phyloP scores from a whole-genome alignment of 23 tunicate species.

The Oikopleura vanhoeffeni region DNA sequence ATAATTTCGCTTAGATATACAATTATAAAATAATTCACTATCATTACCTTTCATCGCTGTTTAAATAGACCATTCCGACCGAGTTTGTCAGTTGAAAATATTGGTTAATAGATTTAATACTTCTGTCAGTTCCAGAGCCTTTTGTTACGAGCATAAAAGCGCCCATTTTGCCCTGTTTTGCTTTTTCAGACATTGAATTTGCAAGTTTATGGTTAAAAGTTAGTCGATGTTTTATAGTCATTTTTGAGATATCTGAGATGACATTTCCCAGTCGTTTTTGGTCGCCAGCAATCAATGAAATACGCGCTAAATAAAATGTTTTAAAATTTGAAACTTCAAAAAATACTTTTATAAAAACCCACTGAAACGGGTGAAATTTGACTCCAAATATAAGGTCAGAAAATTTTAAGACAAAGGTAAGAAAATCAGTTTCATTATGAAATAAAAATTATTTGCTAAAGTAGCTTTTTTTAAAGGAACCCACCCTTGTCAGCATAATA shows the following conservation, averaged over 20 bases:
- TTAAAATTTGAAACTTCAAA: no score
- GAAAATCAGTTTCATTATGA: no score
- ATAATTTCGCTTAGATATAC: no score
- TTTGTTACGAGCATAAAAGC: not conserved
- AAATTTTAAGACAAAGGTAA: no score
- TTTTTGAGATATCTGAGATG: not conserved
- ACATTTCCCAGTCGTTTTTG: not conserved
- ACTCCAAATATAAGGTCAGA: no score
- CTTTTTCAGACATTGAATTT: slow-evolving; percentile 13
- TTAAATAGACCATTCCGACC: not conserved
- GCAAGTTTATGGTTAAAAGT: slow-evolving; percentile 3
- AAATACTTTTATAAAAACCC: no score
- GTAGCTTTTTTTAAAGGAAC: no score
- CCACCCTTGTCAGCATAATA: no score
- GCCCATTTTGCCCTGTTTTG: slow-evolving; percentile 11
- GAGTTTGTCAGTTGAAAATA: slow-evolving; percentile 13
- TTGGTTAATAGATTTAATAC: not conserved
- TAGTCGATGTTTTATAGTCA: slow-evolving; percentile 6
- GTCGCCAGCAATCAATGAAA: slow-evolving; percentile 7
- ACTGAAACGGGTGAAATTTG: no score
- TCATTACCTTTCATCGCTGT: slow-evolving; percentile 6
- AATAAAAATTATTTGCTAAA: no score
- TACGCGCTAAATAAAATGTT: not conserved
- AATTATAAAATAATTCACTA: no score
- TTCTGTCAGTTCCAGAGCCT: not conserved